These are phyloP conservation scores for Eulithis testata DNA, from an alignment of 2,888 invertebrate species.

Conservation along the genomic window DNA sequence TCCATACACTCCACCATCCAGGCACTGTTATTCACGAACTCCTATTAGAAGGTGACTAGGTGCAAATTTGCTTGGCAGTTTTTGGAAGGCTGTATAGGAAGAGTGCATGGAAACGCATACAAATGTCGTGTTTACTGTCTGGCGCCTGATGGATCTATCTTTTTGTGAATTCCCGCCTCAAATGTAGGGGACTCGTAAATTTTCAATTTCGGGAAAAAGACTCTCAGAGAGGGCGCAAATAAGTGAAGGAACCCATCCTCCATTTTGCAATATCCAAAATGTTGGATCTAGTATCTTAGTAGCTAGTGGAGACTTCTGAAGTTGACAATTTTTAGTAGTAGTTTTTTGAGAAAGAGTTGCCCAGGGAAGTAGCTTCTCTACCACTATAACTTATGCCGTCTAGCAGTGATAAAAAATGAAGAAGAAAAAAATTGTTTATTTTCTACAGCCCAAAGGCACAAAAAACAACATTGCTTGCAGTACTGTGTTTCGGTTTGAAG, in stretches of 20 bases:
- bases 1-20: constrained; percentile 3
- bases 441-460: too few relatives aligned
- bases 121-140: constrained; percentile 63
- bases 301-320: too few relatives aligned
- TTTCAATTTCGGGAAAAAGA: constrained; percentile 33
- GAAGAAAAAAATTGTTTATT: too few relatives aligned
- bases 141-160: constrained; percentile 50
- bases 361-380: too few relatives aligned
- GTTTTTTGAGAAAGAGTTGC: too few relatives aligned
- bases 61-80: constrained; percentile 42
- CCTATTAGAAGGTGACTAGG: constrained; percentile 43
- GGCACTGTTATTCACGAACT: neutral
- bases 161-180: constrained; percentile 38
- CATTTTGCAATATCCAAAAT: too few relatives aligned
- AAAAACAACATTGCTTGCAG: too few relatives aligned
- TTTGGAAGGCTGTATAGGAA: constrained; percentile 27
- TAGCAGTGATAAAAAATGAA: too few relatives aligned
- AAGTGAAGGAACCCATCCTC: neutral
- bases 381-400: too few relatives aligned
- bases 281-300: too few relatives aligned
- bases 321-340: too few relatives aligned
- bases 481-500: too few relatives aligned
- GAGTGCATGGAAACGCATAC: constrained; percentile 59
- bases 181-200: constrained; percentile 31
- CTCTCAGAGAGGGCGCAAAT: constrained; percentile 3